Base-by-base conservation (phyloP, 1,140 invertebrate species). In the Drosophila truncata region DNA sequence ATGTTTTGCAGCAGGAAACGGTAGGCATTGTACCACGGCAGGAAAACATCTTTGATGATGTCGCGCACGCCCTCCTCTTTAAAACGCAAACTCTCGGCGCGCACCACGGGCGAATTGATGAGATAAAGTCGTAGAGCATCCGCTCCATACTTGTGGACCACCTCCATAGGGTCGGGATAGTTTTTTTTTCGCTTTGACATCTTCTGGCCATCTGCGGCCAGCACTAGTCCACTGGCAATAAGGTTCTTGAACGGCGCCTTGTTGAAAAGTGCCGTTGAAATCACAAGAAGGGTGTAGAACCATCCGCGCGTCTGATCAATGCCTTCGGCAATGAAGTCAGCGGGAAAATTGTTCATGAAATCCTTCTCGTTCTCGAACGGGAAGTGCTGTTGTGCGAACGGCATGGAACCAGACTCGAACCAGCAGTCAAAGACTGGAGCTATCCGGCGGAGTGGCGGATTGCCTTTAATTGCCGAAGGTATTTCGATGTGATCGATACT, bases 401-500 rank as follows among this genome's bases (percentile, higher is more conserved):
- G 99, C 99, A 99, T 99, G 6, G 98, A 98, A 9, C 99, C 99
- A 18, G 98, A 99, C 93, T 99, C 99, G 94, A 99, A 99, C 99
- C 99, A 99, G 93, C 99, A 99, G 93, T 99, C 99, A 94, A 99
- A 99, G 0, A 99, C 99, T 93, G 99, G 98, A 6, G 96, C 92
- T 25, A 99, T 95, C 69, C 99, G 95, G 65, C 94, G 95, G 16
- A 99, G 93, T 14, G 96, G 96, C 16, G 97, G 97, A 65, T 96
- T 95, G 20, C 98, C 98, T 4, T 96, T 95, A 29, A 96, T 95
- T 46, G 94, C 94, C 1, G 99, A 99, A 4, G 99, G 98, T 90
- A 99, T 99, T 74, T 96, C 97, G 50, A 99, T 94, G 78, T 97
- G 93, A 93, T 99, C 99, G 79, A 99, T 96, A 87, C 94, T 96